Evolutionary conservation across 1,140 invertebrate genomes (phyloP).

Genomic region (Nephila pilipes): DNA sequence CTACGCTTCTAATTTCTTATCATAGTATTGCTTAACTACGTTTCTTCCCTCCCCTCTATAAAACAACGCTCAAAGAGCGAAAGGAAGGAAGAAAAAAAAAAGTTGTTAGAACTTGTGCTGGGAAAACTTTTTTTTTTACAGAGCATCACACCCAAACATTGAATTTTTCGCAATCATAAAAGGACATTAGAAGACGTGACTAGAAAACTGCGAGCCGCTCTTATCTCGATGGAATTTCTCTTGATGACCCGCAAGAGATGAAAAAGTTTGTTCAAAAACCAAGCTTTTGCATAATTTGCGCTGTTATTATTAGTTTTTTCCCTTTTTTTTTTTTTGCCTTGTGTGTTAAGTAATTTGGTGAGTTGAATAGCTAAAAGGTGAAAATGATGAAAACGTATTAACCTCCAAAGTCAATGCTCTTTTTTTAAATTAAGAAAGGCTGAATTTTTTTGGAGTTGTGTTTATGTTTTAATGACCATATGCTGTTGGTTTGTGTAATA

Average conservation of each 20-base stretch:
- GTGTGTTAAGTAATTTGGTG: too few relatives aligned
- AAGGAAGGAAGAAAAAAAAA: background rate
- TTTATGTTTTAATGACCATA: too few relatives aligned
- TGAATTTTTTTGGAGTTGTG: too few relatives aligned
- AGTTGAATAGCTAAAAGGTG: too few relatives aligned
- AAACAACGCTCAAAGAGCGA: background rate
- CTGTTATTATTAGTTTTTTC: too few relatives aligned
- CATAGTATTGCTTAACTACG: background rate
- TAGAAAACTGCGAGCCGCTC: background rate
- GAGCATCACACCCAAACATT: background rate
- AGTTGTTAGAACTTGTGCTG: background rate
- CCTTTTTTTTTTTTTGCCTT: too few relatives aligned
- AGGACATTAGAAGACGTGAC: slow-evolving; percentile 18
- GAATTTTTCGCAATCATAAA: background rate
- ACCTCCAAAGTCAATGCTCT: too few relatives aligned
- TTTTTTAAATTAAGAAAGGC: too few relatives aligned
- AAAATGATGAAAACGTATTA: too few relatives aligned
- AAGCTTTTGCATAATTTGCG: background rate
- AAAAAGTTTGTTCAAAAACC: background rate
- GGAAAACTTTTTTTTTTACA: background rate
- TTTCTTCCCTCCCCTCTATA: background rate
- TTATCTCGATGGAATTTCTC: background rate
- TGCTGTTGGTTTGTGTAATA: too few relatives aligned
- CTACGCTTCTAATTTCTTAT: background rate
- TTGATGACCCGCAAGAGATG: background rate